Evolutionary conservation across 2,888 invertebrate genomes (phyloP), one percentile per base, ranked within the genome.

Genomic region (Eulithis prunata): DNA sequence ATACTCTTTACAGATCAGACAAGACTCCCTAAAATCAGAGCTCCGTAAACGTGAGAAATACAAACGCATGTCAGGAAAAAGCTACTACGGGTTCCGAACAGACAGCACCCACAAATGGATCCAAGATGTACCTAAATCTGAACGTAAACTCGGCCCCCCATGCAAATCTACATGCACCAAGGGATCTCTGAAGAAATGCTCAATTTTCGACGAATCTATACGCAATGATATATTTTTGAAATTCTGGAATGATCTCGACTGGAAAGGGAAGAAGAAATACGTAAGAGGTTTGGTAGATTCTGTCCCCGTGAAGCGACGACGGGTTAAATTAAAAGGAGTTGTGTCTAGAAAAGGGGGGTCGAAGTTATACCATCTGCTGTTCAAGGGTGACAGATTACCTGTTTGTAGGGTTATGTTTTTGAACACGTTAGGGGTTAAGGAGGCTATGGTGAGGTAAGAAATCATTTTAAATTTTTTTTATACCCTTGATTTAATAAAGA

Each of bases 361-460:
- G 0, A 89, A 85, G 12, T 2, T 77, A 0, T 89, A 89, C 11
- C 79, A 87, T 66, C 57, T 89, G 1, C 51, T 72, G 32, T 68
- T 72, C 1, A 75, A 80, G 0, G 77, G 75, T 0, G 70, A 83
- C 2, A 80, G 76, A 21, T 2, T 83, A 0, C 70, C 76, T 0
- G 90, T 90, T 0, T 90, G 90, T 41, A 65, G 89, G 0, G 73
- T 80, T 0, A 88, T 84, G 71, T 90, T 90, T 64, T 60, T 89
- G 0, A 87, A 87, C 12, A 90, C 90, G 0, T 38, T 90, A 41
- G 89, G 87, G 0, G 73, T 90, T 0, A 90, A 90, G 72, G 90
- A 90, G 43, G 87, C 89, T 0, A 89, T 82, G 80, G 78, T 90
- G 0, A 65, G 90, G 4, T 84, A 74, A 69, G 66, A 10, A 13